phyloP scores from a whole-genome alignment of 2,113 vertebrate genomes.

The Alligator mississippiensis region DNA sequence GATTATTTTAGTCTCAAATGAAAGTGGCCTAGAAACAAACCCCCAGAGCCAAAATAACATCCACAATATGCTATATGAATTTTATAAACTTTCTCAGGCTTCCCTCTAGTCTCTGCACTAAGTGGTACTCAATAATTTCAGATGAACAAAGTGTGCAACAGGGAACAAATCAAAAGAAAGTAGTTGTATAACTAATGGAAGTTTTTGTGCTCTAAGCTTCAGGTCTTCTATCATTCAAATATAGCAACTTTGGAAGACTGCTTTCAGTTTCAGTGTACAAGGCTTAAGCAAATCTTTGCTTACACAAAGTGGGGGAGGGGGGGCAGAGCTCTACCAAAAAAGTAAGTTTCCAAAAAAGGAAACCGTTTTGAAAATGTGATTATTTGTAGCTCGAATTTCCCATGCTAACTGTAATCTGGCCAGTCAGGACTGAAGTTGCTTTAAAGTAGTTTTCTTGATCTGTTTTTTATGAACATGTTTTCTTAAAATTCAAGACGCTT shows the following conservation, averaged over 20 bases:
- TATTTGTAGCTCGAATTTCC: not conserved
- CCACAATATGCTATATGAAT: not conserved
- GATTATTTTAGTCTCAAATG: not conserved
- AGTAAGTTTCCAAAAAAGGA: not conserved
- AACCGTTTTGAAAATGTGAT: rapidly evolving
- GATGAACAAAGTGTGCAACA: not conserved
- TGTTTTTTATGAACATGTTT: too few species aligned
- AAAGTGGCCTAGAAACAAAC: not conserved
- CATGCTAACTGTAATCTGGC: not conserved
- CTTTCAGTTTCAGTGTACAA: not conserved
- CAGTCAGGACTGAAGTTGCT: not conserved
- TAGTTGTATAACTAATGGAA: not conserved
- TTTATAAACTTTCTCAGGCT: not conserved
- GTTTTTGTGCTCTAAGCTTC: not conserved
- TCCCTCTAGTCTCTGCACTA: not conserved
- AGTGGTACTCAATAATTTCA: not conserved
- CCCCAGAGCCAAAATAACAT: not conserved
- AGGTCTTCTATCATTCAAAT: not conserved
- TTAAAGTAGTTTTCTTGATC: too few species aligned
- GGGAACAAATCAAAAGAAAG: not conserved
- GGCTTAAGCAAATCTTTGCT: not conserved
- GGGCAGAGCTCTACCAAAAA: not conserved
- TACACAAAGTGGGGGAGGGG: too few species aligned
- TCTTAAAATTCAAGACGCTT: too few species aligned
- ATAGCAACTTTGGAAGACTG: too few species aligned